Conservation (phyloP, 2,113 vertebrate genomes). For the Microcebus ravelobensis region DNA sequence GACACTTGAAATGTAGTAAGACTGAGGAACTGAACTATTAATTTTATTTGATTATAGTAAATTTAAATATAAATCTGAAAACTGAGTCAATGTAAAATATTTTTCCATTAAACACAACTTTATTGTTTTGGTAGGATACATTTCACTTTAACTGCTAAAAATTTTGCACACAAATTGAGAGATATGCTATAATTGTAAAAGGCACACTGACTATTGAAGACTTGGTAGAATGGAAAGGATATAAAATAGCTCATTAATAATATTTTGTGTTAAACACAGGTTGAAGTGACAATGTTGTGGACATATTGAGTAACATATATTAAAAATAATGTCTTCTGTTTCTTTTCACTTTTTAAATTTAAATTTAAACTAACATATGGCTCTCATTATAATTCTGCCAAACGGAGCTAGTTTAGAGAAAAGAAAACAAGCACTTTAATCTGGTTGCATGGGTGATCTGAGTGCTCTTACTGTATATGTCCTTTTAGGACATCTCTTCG, state of each 20-base stretch:
- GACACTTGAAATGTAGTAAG: background rate
- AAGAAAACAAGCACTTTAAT: background rate
- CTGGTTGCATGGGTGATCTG: too few species aligned
- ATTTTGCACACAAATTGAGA: background rate
- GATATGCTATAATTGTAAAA: background rate
- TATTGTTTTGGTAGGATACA: background rate
- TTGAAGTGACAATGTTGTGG: background rate
- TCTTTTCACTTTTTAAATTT: background rate
- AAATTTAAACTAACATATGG: background rate
- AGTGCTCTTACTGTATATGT: background rate
- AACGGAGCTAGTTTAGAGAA: background rate
- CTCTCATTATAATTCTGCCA: background rate
- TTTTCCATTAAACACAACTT: background rate
- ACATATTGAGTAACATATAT: background rate
- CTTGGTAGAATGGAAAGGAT: background rate
- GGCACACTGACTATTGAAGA: slow-evolving; percentile 11
- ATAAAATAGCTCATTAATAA: background rate
- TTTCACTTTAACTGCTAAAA: background rate
- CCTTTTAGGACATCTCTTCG: background rate
- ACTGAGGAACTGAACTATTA: background rate
- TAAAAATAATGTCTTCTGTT: background rate
- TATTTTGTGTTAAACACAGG: background rate
- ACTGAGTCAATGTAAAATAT: background rate
- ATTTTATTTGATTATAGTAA: background rate
- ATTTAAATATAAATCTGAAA: background rate